phyloP scores from a whole-genome alignment of 2,113 vertebrate species.

The Nothobranchius furzeri region DNA sequence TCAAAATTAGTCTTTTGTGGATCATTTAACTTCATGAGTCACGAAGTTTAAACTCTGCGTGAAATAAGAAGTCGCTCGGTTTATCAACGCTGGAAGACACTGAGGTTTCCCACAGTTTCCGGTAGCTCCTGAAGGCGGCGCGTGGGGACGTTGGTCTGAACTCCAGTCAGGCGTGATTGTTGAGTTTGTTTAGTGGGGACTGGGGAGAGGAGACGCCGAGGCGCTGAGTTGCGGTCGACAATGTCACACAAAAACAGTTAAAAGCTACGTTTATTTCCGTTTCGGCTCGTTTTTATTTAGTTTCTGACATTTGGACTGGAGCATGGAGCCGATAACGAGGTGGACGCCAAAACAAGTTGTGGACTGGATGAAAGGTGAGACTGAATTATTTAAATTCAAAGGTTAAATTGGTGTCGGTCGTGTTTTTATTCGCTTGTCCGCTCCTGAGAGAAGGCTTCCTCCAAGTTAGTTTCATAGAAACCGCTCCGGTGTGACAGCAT shows the following conservation, averaged over 20 bases:
- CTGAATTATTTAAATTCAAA: neutral
- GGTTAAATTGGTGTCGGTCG: no score
- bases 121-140: neutral
- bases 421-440: no score
- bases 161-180: conserved; percentile 41
- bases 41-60: neutral
- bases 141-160: conserved; percentile 39
- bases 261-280: neutral
- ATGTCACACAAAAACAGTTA: conserved; percentile 32
- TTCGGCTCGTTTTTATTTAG: neutral
- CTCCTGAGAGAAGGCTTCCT: no score
- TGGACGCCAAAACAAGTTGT: conserved; percentile 83
- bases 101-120: neutral
- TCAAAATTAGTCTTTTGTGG: neutral
- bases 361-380: conserved; percentile 83
- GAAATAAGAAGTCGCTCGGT: accelerated
- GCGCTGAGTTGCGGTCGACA: conserved; percentile 20
- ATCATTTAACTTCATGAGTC: neutral
- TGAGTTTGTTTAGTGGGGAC: conserved; percentile 5
- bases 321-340: conserved; percentile 83
- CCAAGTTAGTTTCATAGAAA: conserved; percentile 74
- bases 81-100: no score
- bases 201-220: neutral
- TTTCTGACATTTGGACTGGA: neutral
- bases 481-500: conserved; percentile 59